phyloP scores from a whole-genome alignment of 2,797 vertebrate genomes.

The Myotis daubentonii region DNA sequence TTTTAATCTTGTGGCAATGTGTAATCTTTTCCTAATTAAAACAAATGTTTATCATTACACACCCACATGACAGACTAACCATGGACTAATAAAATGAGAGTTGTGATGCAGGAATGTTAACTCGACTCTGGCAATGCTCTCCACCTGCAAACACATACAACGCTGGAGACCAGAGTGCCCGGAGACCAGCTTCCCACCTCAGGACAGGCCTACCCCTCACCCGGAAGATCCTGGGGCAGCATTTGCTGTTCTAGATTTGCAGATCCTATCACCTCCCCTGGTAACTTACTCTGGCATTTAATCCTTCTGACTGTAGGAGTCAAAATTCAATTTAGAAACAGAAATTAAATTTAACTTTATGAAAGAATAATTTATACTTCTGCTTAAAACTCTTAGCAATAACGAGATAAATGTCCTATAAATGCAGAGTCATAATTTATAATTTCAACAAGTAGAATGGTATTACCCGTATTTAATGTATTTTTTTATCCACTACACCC shows the following conservation, averaged over 20 bases:
- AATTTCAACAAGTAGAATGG: neutral
- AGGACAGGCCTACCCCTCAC: accelerated
- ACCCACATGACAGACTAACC: neutral
- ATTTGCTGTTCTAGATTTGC: accelerated
- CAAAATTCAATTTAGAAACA: conserved; percentile 13
- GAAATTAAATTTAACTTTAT: conserved; percentile 36
- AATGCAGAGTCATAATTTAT: neutral
- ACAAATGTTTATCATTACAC: neutral
- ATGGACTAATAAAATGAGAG: no score
- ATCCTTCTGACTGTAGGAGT: neutral
- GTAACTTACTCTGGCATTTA: neutral
- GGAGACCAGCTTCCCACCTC: accelerated
- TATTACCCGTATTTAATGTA: neutral
- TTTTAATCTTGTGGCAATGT: neutral
- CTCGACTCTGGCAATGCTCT: neutral
- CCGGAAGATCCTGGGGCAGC: no score
- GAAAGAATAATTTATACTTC: conserved; percentile 34
- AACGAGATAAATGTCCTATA: neutral
- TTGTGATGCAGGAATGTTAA: neutral
- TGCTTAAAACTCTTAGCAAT: neutral
- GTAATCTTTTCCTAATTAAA: conserved; percentile 34
- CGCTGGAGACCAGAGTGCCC: neutral
- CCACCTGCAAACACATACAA: neutral
- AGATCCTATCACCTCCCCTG: neutral
- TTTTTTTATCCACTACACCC: neutral